Evolutionary conservation across 2,113 vertebrate genomes (phyloP), one percentile per base, ranked within the genome.

Genomic region (Eulemur rufifrons): DNA sequence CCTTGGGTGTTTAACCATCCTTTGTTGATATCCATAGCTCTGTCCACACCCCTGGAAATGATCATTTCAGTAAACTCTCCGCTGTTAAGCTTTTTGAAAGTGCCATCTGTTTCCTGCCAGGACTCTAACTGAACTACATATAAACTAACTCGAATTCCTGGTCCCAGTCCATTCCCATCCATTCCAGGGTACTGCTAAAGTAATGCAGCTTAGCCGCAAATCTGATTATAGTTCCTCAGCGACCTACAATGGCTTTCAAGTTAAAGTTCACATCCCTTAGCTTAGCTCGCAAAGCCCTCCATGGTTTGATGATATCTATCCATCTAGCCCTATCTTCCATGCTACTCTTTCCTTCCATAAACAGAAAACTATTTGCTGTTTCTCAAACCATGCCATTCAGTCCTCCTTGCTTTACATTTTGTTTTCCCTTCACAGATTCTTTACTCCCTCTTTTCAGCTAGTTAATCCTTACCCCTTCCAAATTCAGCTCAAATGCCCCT

Each of bases 31-130:
- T 68, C 63, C 21, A 78, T 93, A 45, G 42, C 66, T 21, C 73
- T 68, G 39, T 52, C 61, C 32, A 63, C n/a, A 54, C 4, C 23
- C 42, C 29, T 85, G 47, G 18, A 86, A 86, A 69, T 2, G 45
- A 42, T 54, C 52, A 29, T 66, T 88, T 73, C 21, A 2, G 29
- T 94, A 90, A 92, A 82, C 21, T 87, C 56, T 76, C 71, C 68
- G 21, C 29, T 73, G 27, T 59, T 76, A 77, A 64, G 9, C 27
- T 17, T 47, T 89, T 83, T 56, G 86, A 89, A 63, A 78, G 17
- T 71, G 5, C 71, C 71, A 88, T 77, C 45, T 96, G 61, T 71
- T 95, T 96, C 73, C 52, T 88, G n/a, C 47, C 82, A 94, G 32
- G 61, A 86, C 34, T 39, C 45, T 80, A n/a, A 45, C 34, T 82